These are phyloP conservation scores for Aelia acuminata DNA, from an alignment of 2,888 invertebrate species.

Conservation along the genomic window DNA sequence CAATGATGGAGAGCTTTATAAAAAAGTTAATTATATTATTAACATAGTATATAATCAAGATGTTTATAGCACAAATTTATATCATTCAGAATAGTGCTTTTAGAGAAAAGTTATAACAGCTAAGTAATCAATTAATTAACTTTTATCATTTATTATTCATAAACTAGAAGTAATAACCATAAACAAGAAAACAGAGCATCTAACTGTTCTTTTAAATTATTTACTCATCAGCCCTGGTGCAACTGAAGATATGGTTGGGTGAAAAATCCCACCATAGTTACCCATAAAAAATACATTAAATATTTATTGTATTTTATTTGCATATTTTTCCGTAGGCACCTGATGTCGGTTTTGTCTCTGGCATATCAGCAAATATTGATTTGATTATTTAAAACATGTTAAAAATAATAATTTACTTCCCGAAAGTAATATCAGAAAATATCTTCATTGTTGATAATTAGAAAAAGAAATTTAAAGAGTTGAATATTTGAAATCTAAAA, in stretches of 20 bases:
- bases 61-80: conserved; percentile 46
- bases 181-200: neutral
- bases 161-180: neutral
- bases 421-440: neutral
- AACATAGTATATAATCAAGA: conserved; percentile 17
- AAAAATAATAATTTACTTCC: neutral
- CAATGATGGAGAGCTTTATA: conserved; percentile 36
- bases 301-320: no score
- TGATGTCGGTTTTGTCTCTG: no score
- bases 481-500: conserved; percentile 43
- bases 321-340: no score
- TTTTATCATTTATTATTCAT: conserved; percentile 19
- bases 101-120: neutral
- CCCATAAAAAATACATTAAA: no score
- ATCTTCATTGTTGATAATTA: neutral
- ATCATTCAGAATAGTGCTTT: conserved; percentile 21
- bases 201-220: neutral
- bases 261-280: no score
- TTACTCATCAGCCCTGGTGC: neutral
- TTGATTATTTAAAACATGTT: neutral
- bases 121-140: neutral
- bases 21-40: conserved; percentile 27
- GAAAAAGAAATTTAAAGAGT: neutral
- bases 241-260: no score
- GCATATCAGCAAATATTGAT: neutral